Percentiles rank a stretch among this genome's conserved stretches.
Conservation (phyloP, 2,888 invertebrate genomes). For the Adelognathus sp. region DNA sequence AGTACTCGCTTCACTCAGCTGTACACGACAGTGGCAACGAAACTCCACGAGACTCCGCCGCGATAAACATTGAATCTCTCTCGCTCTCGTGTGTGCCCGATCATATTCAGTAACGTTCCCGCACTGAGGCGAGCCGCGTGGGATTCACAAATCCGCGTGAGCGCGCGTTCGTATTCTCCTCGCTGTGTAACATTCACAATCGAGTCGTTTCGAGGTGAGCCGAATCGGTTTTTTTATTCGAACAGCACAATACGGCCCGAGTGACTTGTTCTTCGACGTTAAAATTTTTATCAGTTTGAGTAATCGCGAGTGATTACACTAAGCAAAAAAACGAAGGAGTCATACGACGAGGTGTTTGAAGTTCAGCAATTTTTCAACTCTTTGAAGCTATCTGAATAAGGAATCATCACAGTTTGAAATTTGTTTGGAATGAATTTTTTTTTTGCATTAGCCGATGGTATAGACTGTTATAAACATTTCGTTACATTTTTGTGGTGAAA, state of each 20-base stretch:
- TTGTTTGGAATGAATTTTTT: neutral
- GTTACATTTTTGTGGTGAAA: too few relatives aligned
- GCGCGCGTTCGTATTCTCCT: neutral
- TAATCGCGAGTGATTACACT: neutral
- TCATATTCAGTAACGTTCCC: constrained; percentile 22
- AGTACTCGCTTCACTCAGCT: neutral
- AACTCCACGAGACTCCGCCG: neutral
- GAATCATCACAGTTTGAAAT: neutral
- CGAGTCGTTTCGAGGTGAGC: constrained; percentile 19
- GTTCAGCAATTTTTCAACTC: neutral
- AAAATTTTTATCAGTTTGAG: neutral
- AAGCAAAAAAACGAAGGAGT: too few relatives aligned
- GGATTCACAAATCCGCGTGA: constrained; percentile 10
- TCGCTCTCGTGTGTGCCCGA: constrained; percentile 4
- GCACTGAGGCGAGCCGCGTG: constrained; percentile 25
- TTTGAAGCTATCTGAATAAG: neutral
- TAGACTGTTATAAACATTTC: too few relatives aligned
- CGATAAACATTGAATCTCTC: constrained; percentile 37
- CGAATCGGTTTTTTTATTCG: neutral
- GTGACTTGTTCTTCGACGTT: neutral
- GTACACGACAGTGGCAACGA: neutral
- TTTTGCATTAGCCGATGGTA: too few relatives aligned
- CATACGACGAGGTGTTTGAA: too few relatives aligned
- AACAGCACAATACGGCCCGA: neutral
- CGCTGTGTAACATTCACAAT: neutral